These are phyloP conservation scores for Philotrypesis tridentata DNA, from an alignment of 1,140 invertebrate genomes.

Conservation along the genomic window DNA sequence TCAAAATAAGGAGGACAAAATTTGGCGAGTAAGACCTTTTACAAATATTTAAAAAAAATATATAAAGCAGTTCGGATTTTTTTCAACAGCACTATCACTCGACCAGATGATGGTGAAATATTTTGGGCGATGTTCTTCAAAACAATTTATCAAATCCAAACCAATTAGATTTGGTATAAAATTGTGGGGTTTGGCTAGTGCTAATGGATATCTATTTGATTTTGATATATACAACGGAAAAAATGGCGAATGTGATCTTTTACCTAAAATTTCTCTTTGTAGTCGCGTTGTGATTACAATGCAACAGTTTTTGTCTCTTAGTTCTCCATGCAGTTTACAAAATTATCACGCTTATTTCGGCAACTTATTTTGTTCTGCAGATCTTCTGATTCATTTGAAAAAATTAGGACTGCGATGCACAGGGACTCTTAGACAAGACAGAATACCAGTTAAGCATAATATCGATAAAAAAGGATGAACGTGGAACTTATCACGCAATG, in stretches of 20 bases:
- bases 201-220: constrained; percentile 32
- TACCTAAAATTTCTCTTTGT: constrained; percentile 27
- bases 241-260: not conserved
- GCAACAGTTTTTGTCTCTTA: not conserved
- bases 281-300: constrained; percentile 41
- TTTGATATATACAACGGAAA: constrained; percentile 44
- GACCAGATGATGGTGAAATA: constrained; percentile 45
- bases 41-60: not conserved
- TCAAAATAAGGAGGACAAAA: constrained; percentile 14
- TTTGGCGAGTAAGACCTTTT: constrained; percentile 24
- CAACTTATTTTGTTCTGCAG: constrained; percentile 38
- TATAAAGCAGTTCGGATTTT: constrained; percentile 15
- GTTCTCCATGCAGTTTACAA: not conserved
- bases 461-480: constrained; percentile 3
- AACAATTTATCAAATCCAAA: constrained; percentile 44
- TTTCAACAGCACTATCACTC: constrained; percentile 17
- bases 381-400: constrained; percentile 37
- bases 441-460: constrained; percentile 18
- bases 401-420: constrained; percentile 39
- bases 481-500: not conserved
- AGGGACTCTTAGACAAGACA: constrained; percentile 21
- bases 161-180: constrained; percentile 28
- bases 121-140: constrained; percentile 22
- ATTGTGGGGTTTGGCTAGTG: constrained; percentile 27
- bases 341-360: constrained; percentile 42